phyloP scores from a whole-genome alignment of 1,140 invertebrate genomes.

The Drosophila subobscura region DNA sequence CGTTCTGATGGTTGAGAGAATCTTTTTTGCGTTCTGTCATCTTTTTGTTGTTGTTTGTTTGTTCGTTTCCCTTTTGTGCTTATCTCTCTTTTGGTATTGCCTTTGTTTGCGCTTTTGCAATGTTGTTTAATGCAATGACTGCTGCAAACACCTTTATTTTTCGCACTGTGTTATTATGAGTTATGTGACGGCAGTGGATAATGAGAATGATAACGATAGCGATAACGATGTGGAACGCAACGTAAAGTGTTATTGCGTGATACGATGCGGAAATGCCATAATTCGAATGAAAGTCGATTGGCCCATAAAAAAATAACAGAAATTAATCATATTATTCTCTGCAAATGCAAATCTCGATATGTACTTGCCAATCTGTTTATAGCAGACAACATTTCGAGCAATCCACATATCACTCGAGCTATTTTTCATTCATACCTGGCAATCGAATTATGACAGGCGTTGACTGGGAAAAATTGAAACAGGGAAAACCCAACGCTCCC shows the following conservation, averaged over 20 bases:
- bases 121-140: constrained; percentile 12
- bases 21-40: no score
- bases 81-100: constrained; percentile 10
- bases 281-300: no score
- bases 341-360: no score
- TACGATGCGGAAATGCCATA: no score
- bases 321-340: no score
- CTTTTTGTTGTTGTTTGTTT: constrained; percentile 20
- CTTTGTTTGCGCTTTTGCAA: constrained; percentile 20
- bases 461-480: constrained; percentile 3
- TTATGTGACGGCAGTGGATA: no score
- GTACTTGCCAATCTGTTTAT: constrained; percentile 18
- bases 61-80: constrained; percentile 6
- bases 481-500: neutral
- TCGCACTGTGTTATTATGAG: no score
- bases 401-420: constrained; percentile 31
- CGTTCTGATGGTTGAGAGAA: constrained; percentile 15
- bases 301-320: no score
- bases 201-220: no score
- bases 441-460: constrained; percentile 43
- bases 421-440: constrained; percentile 39
- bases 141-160: no score
- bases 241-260: no score
- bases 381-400: constrained; percentile 20
- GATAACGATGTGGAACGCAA: no score